A percentile compares a stretch with the other conserved stretches of the same genome.
Evolutionary conservation across 2,797 vertebrate genomes (phyloP).

Genomic region (Sebastes miniatus): DNA sequence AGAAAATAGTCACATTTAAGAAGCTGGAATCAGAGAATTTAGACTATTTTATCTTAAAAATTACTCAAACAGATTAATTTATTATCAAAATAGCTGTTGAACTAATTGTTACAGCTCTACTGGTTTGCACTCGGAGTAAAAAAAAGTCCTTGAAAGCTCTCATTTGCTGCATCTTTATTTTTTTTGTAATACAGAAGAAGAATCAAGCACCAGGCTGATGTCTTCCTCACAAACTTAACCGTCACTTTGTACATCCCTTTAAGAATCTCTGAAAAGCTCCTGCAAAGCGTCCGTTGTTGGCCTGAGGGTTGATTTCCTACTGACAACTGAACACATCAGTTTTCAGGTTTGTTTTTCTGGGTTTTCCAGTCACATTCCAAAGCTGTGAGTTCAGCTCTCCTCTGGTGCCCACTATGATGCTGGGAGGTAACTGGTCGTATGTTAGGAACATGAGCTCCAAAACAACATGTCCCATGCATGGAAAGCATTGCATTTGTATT

Average conservation of each 20-base stretch:
- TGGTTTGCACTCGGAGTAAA: neutral
- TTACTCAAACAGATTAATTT: accelerated
- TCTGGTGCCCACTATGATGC: constrained; percentile 72
- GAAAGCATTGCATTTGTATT: neutral
- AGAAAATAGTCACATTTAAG: too few relatives aligned
- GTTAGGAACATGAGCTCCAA: constrained; percentile 57
- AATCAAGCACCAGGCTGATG: neutral
- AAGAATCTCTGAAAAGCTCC: neutral
- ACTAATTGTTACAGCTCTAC: too few relatives aligned
- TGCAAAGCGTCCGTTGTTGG: neutral
- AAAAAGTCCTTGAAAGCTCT: neutral
- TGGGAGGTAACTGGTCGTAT: constrained; percentile 60
- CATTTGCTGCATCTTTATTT: neutral
- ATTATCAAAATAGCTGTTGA: too few relatives aligned
- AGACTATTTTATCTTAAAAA: too few relatives aligned
- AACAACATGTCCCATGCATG: constrained; percentile 32
- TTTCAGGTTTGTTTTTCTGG: constrained; percentile 73
- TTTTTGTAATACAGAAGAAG: neutral
- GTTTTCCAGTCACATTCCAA: constrained; percentile 77
- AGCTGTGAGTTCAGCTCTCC: constrained; percentile 80
- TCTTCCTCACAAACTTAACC: neutral
- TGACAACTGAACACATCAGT: constrained; percentile 55
- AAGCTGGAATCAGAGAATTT: too few relatives aligned
- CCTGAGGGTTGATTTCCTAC: constrained; percentile 4
- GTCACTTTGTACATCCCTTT: neutral